Evolutionary conservation across 1,140 invertebrate genomes (phyloP).

Genomic region (Parapsyche elsis): DNA sequence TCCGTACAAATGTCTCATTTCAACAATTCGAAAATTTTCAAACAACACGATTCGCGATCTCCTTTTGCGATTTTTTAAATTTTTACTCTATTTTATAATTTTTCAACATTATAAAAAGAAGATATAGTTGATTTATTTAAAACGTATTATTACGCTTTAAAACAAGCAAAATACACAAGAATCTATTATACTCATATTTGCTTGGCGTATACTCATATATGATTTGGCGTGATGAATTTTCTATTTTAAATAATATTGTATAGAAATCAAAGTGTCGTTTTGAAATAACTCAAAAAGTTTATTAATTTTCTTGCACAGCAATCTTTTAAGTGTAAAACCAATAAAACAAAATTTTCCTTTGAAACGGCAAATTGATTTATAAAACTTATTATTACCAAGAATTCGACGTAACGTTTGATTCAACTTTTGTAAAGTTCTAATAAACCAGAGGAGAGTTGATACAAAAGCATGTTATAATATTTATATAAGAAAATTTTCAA

Average conservation of each 20-base stretch:
- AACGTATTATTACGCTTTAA: no score
- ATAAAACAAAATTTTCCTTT: conserved; percentile 15
- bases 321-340: conserved; percentile 18
- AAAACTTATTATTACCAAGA: conserved; percentile 14
- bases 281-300: background rate
- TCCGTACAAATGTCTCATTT: conserved; percentile 41
- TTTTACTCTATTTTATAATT: conserved; percentile 4
- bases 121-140: no score
- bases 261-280: no score
- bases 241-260: no score
- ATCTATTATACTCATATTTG: no score
- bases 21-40: conserved; percentile 17
- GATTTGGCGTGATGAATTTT: no score
- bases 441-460: background rate
- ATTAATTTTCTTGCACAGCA: conserved; percentile 5
- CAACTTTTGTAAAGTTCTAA: background rate
- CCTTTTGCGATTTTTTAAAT: no score
- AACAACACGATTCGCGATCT: background rate
- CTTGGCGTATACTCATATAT: no score
- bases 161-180: no score
- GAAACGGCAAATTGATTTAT: conserved; percentile 15
- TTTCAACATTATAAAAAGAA: background rate
- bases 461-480: background rate
- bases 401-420: background rate
- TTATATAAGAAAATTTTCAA: no score